Evolutionary conservation across 2,113 vertebrate species (phyloP), one percentile per base, ranked within the genome.

Genomic region (Guaruba guarouba): DNA sequence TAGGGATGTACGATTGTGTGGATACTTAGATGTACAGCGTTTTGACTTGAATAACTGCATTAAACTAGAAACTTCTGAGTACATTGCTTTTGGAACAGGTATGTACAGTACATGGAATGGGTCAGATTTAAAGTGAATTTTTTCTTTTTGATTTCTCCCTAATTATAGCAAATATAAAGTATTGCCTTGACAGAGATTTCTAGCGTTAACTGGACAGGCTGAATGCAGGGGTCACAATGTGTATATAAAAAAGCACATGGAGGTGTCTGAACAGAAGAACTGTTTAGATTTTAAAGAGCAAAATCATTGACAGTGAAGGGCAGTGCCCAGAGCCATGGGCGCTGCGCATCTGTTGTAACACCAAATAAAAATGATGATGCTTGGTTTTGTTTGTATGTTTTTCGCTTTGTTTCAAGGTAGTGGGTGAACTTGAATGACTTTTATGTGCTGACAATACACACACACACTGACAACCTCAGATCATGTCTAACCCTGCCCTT

Each of bases 281-380:
- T 96, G 90, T 94, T 97, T 96, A 94, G 92, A 82, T 96, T 97
- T 96, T 77, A 46, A n/a, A 91, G 94, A 90, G 41, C 89, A 80
- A 84, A 97, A 88, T 94, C 91, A 91, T 48, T 62, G 86, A 94
- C 54, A 97, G 92, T 96, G 43, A 95, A 90, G 70, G 0, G 79
- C 91, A 70, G 94, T 77, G 87, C 94, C 91, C 89, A 74, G 17
- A 92, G 62, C 35, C 82, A 68, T 89, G 97, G 97, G 97, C 49
- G 44, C 97, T 97, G 97, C 97, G 91, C 75, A 73, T 92, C 97
- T 98, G 82, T 97, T 98, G 97, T 98, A 98, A 98, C 98, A 98
- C 98, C 97, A 98, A 99, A 98, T 98, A 99, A 99, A 99, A 97
- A 94, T 96, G 97, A 97, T 98, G 98, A 98, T 98, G 98, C 98